Evolutionary conservation across 1,140 invertebrate species (phyloP), one percentile per base, ranked within the genome.

Genomic region (Campodea augens): DNA sequence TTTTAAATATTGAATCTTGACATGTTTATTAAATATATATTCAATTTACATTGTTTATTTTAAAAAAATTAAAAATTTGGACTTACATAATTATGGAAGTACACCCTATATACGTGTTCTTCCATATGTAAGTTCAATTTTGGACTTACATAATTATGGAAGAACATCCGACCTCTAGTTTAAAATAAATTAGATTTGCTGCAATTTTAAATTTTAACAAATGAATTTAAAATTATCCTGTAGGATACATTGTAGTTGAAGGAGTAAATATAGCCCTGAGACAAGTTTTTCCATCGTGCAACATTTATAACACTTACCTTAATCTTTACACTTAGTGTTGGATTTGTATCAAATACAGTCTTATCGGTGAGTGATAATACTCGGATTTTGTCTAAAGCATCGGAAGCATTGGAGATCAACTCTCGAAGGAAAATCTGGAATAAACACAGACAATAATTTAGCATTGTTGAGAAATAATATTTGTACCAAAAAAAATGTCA

Each of bases 321-420:
- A 54, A 99, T 96, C 60, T 83, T 78, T 42, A 99, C 90, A 43
- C 74, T 74, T 25, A 97, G 60, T 57, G 98, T 90, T 0, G 76
- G 68, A 55, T 80, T 91, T 4, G 75, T 63, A 15, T 77, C 72
- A 25, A 98, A 62, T 27, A 81, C 78, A 48, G 68, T 64, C 51
- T 77, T 76, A 50, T 95, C 77, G 0, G 93, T 98, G 3, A 99
- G 65, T 0, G 92, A 85, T 15, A 98, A 60, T 38, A 98, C 68
- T 38, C 96, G 71, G 45, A 95, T 92, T 62, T 97, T 97, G 63
- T 97, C 91, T 21, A 96, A 64, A 20, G 91, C 90, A 67, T 95
- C 89, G 0, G 88, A 92, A 5, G 87, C 87, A 67, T 98, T 98
- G 0, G 92, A 97, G 52, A 98, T 97, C 57, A 98, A 68, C 65